Base-by-base conservation (phyloP, 1,140 invertebrate genomes). In the Pseudomyrmex gracilis region DNA sequence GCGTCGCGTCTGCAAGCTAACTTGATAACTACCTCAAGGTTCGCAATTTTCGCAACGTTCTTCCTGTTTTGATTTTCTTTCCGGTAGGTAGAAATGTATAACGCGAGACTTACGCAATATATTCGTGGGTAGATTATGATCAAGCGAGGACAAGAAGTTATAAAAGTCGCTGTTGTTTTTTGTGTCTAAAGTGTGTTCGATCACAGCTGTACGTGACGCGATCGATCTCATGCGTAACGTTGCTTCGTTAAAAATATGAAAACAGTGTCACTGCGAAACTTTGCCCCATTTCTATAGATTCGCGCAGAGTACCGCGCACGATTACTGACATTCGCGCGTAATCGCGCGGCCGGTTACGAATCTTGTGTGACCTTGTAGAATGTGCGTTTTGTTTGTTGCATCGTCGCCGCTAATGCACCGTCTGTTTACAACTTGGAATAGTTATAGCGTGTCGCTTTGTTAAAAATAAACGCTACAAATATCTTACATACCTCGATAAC, bases 11-110 rank as follows among this genome's bases (percentile, higher is more conserved):
- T 43, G 49, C 57, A 64, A 74, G 22, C n/a, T 87, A 87, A 87
- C 87, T 84, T 34, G 22, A 85, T 85, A 85, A 87, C 76, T 55
- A 60, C 60, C 71, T 34, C 76, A 85, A 88, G 87, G 86, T 85
- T 87, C 70, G 86, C 47, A 76, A 7, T 7, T 2, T 22, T 47
- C 22, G 1, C 4, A 2, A 24, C 13, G 43, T 4, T 61, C 8
- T 20, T 0, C 20, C 12, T 70, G 5, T 55, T 24, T 3, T 10
- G n/a, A 12, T 3, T 15, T 9, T 77, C n/a, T 13, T 2, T 55
- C 43, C 17, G 2, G 5, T 4, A n/a, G 24, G 12, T 2, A 34
- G 13, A n/a, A n/a, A 73, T 12, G 7, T 3, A 12, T 10, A 34
- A 34, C 34, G 17, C 45, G 45, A 45, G 24, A 63, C 47, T 53